A percentile compares a stretch with the other conserved stretches of the same genome.
These are phyloP conservation scores for Sebastes trivittatus DNA, from an alignment of 2,797 vertebrate species.

Conservation along the genomic window DNA sequence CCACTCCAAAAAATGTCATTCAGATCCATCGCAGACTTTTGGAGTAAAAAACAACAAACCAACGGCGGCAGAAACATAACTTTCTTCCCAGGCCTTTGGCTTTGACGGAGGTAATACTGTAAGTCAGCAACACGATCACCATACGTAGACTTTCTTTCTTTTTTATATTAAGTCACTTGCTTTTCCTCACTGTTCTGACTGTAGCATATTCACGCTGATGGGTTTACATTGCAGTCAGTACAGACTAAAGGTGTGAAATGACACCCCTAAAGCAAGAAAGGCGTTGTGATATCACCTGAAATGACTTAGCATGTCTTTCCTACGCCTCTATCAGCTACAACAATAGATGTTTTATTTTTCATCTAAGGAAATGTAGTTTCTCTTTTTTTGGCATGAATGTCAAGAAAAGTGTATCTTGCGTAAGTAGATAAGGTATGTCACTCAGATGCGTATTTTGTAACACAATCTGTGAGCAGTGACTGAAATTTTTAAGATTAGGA, in stretches of 20 bases:
- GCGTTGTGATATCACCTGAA: neutral
- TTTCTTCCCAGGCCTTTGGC: too few species aligned
- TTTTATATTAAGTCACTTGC: neutral
- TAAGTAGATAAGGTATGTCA: neutral
- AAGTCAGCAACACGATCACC: neutral
- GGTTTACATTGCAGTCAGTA: neutral
- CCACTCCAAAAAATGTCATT: too few species aligned
- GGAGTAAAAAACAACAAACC: too few species aligned
- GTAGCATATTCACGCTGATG: neutral
- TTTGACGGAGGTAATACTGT: too few species aligned
- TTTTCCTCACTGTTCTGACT: neutral
- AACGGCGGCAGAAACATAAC: too few species aligned
- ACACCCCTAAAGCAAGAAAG: neutral
- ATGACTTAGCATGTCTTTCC: neutral
- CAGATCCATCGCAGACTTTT: too few species aligned
- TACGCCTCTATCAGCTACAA: neutral
- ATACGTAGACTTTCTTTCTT: neutral
- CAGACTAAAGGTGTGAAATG: neutral
- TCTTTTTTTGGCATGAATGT: neutral
- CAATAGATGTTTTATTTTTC: neutral
- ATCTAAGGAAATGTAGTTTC: neutral
- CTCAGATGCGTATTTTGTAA: neutral
- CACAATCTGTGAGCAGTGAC: neutral
- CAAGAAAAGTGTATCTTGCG: neutral
- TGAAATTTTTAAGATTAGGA: slow-evolving; percentile 16